phyloP scores from a whole-genome alignment of 2,797 vertebrate genomes.

The Acanthopagrus latus region DNA sequence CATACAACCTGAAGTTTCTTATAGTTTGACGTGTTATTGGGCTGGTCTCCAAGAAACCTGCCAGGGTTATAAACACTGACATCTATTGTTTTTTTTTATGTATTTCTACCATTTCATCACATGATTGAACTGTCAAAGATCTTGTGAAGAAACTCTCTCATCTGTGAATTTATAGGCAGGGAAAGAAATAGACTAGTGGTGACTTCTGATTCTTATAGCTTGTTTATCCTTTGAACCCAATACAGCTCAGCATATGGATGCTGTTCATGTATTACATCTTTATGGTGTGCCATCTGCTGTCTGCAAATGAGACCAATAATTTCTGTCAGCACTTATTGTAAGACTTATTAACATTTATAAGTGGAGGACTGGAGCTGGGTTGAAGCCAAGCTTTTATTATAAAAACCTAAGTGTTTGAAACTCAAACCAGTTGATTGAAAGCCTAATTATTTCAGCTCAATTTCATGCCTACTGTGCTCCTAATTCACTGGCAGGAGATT shows the following conservation, averaged over 20 bases:
- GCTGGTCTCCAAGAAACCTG: background rate
- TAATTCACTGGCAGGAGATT: background rate
- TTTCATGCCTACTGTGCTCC: constrained; percentile 7
- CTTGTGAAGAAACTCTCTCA: constrained; percentile 5
- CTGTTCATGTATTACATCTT: constrained; percentile 44
- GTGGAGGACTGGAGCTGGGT: constrained; percentile 6
- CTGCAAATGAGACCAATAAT: constrained; percentile 42
- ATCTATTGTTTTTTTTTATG: background rate
- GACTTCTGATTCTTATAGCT: constrained; percentile 22
- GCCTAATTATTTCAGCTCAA: constrained; percentile 11
- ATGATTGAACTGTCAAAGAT: constrained; percentile 30
- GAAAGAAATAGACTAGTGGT: constrained; percentile 15
- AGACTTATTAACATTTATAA: constrained; percentile 35
- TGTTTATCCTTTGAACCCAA: constrained; percentile 45
- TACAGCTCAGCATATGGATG: constrained; percentile 25
- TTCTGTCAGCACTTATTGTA: constrained; percentile 44
- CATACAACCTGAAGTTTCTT: background rate
- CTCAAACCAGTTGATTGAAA: background rate
- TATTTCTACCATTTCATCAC: constrained; percentile 6
- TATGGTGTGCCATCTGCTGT: constrained; percentile 52
- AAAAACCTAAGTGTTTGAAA: constrained; percentile 5
- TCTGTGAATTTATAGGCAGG: constrained; percentile 7
- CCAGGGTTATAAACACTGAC: background rate
- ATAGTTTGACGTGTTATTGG: background rate
- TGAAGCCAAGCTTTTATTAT: constrained; percentile 11